Base-by-base conservation (phyloP, 2,113 vertebrate species). In the Herpetotheres cachinnans region DNA sequence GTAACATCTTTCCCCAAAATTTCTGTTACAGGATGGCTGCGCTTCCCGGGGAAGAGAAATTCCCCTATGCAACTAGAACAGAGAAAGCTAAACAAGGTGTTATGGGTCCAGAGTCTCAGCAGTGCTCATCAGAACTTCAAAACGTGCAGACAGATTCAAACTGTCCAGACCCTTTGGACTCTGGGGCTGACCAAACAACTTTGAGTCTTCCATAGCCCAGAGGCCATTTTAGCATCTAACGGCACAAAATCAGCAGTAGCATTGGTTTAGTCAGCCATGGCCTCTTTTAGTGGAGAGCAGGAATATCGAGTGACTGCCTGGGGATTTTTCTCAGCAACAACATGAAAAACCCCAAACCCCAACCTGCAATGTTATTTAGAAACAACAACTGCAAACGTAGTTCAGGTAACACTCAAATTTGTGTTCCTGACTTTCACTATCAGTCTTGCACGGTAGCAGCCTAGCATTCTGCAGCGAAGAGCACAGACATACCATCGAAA, bases 291-390 rank as follows among this genome's bases (percentile, higher is more conserved):
- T 9, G 16, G 34, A 34, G 12, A 72, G 3, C 1, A 56, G 27
- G n/a, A 76, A 59, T 20, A 71, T 3, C 0, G 0, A 81, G 25
- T 20, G 47, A 71, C 0, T 3, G 42, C 29, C 46, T 59, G 11
- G 27, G 40, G 13, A 56, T 63, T 90, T 81, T 77, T 50, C 81
- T 78, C 59, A 56, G n/a, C 62, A 77, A 14, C 11, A 73, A 17
- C 16, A 62, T 32, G 5, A 73, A 70, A 17, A 4, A 0, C 1
- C 11, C 20, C 14, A 9, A 58, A 65, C 36, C 26, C 36, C 44
- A 44, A 27, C 13, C 44, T 74, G 27, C 24, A 52, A 11, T 22
- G 19, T 49, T 86, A 44, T 40, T 87, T 61, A 52, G 70, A 86
- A 83, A 55, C 12, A 42, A 42, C 21, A 54, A 16, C 21, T 46